Evolutionary conservation across 2,113 vertebrate species (phyloP).

Genomic region (Scopus umbretta): DNA sequence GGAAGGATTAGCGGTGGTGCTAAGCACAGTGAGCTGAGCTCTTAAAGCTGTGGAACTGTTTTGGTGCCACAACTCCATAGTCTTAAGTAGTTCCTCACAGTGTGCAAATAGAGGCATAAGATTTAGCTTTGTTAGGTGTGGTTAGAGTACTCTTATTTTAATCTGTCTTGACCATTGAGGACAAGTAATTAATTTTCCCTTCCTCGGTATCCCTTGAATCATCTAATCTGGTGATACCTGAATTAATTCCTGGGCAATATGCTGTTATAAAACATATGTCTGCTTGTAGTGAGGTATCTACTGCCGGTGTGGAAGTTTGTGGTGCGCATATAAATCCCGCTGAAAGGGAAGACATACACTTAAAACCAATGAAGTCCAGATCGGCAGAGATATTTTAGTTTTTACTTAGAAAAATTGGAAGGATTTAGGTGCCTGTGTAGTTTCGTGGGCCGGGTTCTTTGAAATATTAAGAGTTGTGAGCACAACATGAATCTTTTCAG

Average conservation of each 20-base stretch:
- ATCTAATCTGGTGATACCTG: neutral
- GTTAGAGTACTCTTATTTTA: neutral
- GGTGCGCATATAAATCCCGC: neutral
- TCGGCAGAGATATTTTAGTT: neutral
- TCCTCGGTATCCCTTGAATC: neutral
- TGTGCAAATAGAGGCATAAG: neutral
- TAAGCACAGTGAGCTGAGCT: neutral
- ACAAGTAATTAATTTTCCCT: neutral
- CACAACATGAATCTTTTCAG: neutral
- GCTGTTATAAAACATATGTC: neutral
- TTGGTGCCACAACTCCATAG: neutral
- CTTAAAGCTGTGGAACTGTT: neutral
- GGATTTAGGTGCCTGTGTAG: fast-evolving
- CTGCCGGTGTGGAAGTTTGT: neutral
- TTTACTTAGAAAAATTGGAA: neutral
- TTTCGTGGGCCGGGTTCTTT: neutral
- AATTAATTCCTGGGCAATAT: neutral
- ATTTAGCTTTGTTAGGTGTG: neutral
- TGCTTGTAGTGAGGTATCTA: neutral
- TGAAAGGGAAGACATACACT: neutral
- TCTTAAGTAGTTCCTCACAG: neutral
- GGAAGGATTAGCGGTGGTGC: neutral
- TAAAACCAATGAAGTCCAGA: neutral
- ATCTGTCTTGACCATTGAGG: neutral
- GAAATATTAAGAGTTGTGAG: neutral